Conservation (phyloP, 30 jellyfish, hydroid and myxozoan genomes). For the Hydractinia symbiolongicarpus region DNA sequence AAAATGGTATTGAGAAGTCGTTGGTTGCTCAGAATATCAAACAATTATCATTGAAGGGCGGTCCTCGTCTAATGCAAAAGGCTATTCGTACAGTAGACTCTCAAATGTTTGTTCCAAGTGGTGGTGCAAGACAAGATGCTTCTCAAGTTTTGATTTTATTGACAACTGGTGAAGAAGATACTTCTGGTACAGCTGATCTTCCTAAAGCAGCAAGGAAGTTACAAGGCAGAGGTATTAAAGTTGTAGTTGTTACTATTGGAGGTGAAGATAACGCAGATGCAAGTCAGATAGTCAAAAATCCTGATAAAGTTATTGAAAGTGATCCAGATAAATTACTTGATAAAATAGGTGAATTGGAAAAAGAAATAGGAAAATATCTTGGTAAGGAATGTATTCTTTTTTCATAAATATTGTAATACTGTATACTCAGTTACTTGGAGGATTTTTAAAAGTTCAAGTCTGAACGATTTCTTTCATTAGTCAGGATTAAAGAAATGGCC, state of each 20-base stretch:
- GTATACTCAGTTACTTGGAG: too few species aligned
- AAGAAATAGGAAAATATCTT: conserved; percentile 29
- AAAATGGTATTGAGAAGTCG: conserved; percentile 3
- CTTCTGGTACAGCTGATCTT: conserved; percentile 41
- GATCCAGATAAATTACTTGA: conserved; percentile 31
- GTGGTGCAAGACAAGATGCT: conserved; percentile 32
- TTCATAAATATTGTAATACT: too few species aligned
- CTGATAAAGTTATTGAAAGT: conserved; percentile 20
- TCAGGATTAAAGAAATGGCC: too few species aligned
- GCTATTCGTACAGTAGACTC: conserved; percentile 37
- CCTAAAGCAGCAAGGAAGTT: conserved; percentile 45
- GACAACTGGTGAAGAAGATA: conserved; percentile 61
- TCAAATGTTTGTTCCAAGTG: conserved; percentile 21
- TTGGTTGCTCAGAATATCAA: not conserved
- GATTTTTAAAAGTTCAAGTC: too few species aligned
- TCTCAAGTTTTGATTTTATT: conserved; percentile 41
- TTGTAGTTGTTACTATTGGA: conserved; percentile 55
- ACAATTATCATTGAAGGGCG: conserved; percentile 30
- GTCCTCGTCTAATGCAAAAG: conserved; percentile 51
- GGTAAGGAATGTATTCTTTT: too few species aligned
- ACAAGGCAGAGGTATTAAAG: conserved; percentile 38
- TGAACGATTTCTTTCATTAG: too few species aligned
- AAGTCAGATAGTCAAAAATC: not conserved
- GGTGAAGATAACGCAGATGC: conserved; percentile 40
- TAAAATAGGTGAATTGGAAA: conserved; percentile 53